Percentiles rank a stretch among this genome's conserved stretches.
Conservation (phyloP, 1,140 invertebrate genomes). For the Hirudo medicinalis region DNA sequence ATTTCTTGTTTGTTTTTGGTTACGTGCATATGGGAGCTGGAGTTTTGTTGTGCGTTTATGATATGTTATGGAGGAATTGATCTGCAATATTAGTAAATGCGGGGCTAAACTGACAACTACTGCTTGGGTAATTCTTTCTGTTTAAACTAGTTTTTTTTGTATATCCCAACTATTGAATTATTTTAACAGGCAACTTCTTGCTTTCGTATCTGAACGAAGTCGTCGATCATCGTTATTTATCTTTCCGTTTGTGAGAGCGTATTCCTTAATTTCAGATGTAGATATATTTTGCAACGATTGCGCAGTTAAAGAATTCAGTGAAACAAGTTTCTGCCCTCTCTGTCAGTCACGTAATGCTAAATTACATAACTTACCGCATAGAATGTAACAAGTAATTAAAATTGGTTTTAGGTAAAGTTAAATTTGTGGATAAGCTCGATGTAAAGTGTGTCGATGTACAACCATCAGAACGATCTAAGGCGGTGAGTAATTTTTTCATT, state of each 20-base stretch:
- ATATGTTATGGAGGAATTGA: too few species aligned
- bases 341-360: not conserved
- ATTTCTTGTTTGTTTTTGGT: too few species aligned
- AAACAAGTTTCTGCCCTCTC: not conserved
- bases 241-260: not conserved
- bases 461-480: not conserved
- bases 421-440: not conserved
- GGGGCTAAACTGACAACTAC: too few species aligned
- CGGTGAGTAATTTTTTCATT: not conserved
- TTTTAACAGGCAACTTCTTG: slow-evolving; percentile 7
- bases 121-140: too few species aligned
- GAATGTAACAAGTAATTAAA: not conserved
- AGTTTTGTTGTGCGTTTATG: too few species aligned
- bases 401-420: not conserved
- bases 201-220: not conserved
- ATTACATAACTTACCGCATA: not conserved
- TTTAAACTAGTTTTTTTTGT: too few species aligned
- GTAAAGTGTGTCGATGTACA: slow-evolving; percentile 10
- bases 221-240: too few species aligned
- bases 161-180: too few species aligned
- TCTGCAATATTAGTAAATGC: too few species aligned
- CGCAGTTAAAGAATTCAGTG: slow-evolving; percentile 3
- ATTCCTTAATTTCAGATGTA: slow-evolving; percentile 4
- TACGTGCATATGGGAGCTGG: too few species aligned
- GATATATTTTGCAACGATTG: slow-evolving; percentile 8